Evolutionary conservation across 2,797 vertebrate species (phyloP).

Genomic region (Tadarida brasiliensis): DNA sequence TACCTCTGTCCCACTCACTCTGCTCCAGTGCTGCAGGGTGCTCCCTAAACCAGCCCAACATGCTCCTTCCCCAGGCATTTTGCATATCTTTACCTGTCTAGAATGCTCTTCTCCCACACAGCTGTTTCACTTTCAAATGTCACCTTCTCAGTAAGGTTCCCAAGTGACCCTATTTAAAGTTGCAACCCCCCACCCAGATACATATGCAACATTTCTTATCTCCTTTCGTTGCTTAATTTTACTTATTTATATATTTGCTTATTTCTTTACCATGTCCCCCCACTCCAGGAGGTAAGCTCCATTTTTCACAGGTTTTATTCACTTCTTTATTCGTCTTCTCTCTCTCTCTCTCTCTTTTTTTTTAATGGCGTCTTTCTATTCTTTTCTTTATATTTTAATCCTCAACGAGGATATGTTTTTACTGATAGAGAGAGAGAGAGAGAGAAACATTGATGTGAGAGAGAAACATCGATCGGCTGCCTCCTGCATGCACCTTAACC

Average conservation of each 20-base stretch:
- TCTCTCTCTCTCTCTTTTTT: too few species aligned
- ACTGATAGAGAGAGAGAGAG: not conserved
- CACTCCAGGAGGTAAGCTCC: not conserved
- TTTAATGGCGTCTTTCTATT: not conserved
- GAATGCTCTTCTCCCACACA: not conserved
- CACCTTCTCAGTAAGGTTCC: not conserved
- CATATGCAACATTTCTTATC: not conserved
- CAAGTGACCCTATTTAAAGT: not conserved
- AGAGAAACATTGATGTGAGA: not conserved
- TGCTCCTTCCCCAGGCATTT: not conserved
- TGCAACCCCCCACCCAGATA: not conserved
- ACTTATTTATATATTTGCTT: not conserved
- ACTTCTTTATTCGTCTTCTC: not conserved
- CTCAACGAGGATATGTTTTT: not conserved
- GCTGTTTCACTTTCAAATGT: not conserved
- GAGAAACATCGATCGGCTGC: not conserved
- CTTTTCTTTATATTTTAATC: not conserved
- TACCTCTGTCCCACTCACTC: not conserved
- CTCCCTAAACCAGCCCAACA: not conserved
- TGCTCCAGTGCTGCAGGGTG: not conserved
- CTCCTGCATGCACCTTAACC: not conserved
- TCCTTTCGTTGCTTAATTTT: not conserved
- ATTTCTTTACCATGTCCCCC: not conserved
- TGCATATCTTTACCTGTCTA: not conserved
- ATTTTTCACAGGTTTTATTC: not conserved